These are phyloP conservation scores for Gadopsis marmoratus DNA, from an alignment of 2,797 vertebrate species.

Conservation along the genomic window DNA sequence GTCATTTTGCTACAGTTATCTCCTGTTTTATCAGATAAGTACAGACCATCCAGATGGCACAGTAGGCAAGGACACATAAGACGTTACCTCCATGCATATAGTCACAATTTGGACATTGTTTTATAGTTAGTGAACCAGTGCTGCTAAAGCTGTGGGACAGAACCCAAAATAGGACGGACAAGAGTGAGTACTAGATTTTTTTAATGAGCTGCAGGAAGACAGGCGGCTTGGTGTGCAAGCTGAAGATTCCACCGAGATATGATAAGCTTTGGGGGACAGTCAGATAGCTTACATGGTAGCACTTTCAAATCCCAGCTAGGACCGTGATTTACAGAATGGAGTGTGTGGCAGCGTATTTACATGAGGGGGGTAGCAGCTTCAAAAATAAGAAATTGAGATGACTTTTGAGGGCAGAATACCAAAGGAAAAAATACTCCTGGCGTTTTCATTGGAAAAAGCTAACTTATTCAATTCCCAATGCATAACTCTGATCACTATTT, in stretches of 20 bases:
- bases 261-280: constrained; percentile 3
- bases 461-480: background rate
- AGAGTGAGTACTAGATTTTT: background rate
- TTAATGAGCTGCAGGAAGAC: constrained; percentile 34
- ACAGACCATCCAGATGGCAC: constrained; percentile 58
- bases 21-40: constrained; percentile 70
- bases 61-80: constrained; percentile 49
- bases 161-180: background rate
- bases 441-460: background rate
- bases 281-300: background rate
- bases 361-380: background rate
- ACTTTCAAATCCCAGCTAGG: constrained; percentile 31
- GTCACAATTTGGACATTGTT: constrained; percentile 10
- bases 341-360: background rate
- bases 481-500: background rate
- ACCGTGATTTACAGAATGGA: background rate
- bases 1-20: constrained; percentile 62
- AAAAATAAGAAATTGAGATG: no score
- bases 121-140: constrained; percentile 4
- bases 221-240: background rate
- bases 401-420: no score
- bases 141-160: constrained; percentile 1
- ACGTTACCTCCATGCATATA: constrained; percentile 5
- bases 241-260: background rate
- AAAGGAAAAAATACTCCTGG: background rate